Base-by-base conservation (phyloP, 1,140 invertebrate genomes). In the Aricia agestis region DNA sequence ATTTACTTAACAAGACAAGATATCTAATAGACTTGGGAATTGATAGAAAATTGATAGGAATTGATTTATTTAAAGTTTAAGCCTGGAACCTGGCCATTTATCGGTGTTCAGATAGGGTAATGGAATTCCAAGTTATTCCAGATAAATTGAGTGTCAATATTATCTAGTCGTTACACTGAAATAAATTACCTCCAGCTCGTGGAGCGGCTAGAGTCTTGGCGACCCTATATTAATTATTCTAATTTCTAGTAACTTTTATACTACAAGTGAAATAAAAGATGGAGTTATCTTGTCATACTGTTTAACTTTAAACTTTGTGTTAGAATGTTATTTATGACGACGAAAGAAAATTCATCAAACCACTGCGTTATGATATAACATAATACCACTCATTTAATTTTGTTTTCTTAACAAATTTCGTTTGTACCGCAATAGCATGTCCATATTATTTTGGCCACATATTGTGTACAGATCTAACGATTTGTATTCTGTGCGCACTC, bases 101-200 rank as follows among this genome's bases (percentile, higher is more conserved):
- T 63, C 18, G 59, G 25, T 11, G 59, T 63, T 63, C 59, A 52
- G 45, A 52, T 52, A 52, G 59, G 11, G 59, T 63, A 63, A 63
- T 63, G 59, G 59, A 63, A 63, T 63, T 63, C 19, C 18, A 11
- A 63, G 10, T 63, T 25, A 25, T 63, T 63, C 59, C 11, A 63
- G 59, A 63, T 63, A 63, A 63, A 63, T 63, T 18, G 17, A 19
- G 59, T 63, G 59, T 63, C 59, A 63, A 63, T 63, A 63, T 63
- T 63, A 63, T 63, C 59, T 63, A 25, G 59, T 63, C 59, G 19
- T 63, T 63, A 19, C 17, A 19, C n/a, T 63, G 59, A 31, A 17
- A 63, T 63, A 63, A 63, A 63, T 63, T 63, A 63, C 19, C 59
- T 7, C 59, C 17, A 17, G 18, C 11, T 11, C 19, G 15, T 9